Base-by-base conservation (phyloP, 2,113 vertebrate genomes). In the Brachypodius melanocephalos region DNA sequence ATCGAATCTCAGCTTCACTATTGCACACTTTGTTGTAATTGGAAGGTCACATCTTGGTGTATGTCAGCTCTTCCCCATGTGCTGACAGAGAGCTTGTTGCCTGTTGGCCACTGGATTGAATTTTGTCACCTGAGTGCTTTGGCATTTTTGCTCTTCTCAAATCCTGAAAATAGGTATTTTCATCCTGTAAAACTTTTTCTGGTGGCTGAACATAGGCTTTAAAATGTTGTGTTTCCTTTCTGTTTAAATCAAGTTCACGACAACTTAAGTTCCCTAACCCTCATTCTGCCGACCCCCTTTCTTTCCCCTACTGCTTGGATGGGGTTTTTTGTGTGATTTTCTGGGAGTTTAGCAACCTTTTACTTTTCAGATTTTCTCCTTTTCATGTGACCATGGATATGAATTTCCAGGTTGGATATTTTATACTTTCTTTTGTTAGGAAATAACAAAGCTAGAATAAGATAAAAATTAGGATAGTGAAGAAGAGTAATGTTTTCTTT, bases 131-230 rank as follows among this genome's bases (percentile, higher is more conserved):
- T 54, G 77, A 95, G 76, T 34, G 40, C 7, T 79, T 78, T 94
- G 89, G 91, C 92, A 73, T 95, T 95, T 73, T n/a, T 85, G 34
- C 57, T 87, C 13, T 92, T 90, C 93, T 75, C 51, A 38, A 31
- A 46, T 46, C 38, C 68, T 43, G 21, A 87, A 62, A 94, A 69
- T 61, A 73, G 78, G 61, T 65, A 17, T 87, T 79, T 61, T 61
- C 20, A 75, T 25, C 22, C 82, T 81, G 25, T 63, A 40, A 43
- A 76, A 87, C 48, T 28, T 80, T 38, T 45, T 66, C 29, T 59
- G n/a, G 43, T 86, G 65, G 25, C 62, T 86, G 71, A 96, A 81
- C 31, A 38, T 80, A 74, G 77, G 26, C 49, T 77, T 91, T 88
- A 90, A 57, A 95, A 52, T 19, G 36, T 59, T 90, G 14, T 15